phyloP scores from a whole-genome alignment of 2,888 invertebrate genomes.

The Leucophora obtusa region DNA sequence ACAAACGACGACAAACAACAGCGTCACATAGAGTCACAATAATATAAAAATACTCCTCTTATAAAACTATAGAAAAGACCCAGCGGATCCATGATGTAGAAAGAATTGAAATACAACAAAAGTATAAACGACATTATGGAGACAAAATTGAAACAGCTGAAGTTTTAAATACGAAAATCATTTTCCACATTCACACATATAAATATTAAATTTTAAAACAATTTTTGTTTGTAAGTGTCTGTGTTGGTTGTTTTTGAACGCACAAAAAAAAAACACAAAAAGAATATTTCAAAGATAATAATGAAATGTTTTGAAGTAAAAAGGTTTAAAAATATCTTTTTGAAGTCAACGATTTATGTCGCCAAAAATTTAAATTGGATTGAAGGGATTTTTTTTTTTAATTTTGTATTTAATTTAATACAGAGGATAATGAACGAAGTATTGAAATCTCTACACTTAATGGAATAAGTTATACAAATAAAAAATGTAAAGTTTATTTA shows the following conservation, averaged over 20 bases:
- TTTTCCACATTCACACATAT: slow-evolving; percentile 25
- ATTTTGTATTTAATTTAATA: not conserved
- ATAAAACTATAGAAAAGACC: slow-evolving; percentile 2
- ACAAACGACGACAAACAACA: slow-evolving; percentile 48
- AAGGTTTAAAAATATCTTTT: slow-evolving; percentile 23
- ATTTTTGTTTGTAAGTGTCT: not conserved
- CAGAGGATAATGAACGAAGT: not conserved
- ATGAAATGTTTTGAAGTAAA: slow-evolving; percentile 14
- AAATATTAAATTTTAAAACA: not conserved
- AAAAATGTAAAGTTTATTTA: no score
- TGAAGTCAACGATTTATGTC: slow-evolving; percentile 35
- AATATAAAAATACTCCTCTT: slow-evolving; percentile 11
- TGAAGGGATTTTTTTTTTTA: slow-evolving; percentile 8
- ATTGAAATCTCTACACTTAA: not conserved
- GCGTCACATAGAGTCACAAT: slow-evolving; percentile 39
- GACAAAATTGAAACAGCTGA: slow-evolving; percentile 64
- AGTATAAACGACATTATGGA: slow-evolving; percentile 54
- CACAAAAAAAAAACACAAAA: not conserved
- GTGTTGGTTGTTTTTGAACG: not conserved
- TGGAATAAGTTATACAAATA: not conserved
- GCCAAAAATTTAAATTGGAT: slow-evolving; percentile 51
- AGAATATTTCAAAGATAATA: slow-evolving; percentile 23
- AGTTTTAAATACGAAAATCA: slow-evolving; percentile 27
- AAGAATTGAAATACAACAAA: slow-evolving; percentile 43
- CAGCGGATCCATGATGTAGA: slow-evolving; percentile 21